Base-by-base conservation (phyloP, 2,113 vertebrate species). In the Myiopsitta monachus region DNA sequence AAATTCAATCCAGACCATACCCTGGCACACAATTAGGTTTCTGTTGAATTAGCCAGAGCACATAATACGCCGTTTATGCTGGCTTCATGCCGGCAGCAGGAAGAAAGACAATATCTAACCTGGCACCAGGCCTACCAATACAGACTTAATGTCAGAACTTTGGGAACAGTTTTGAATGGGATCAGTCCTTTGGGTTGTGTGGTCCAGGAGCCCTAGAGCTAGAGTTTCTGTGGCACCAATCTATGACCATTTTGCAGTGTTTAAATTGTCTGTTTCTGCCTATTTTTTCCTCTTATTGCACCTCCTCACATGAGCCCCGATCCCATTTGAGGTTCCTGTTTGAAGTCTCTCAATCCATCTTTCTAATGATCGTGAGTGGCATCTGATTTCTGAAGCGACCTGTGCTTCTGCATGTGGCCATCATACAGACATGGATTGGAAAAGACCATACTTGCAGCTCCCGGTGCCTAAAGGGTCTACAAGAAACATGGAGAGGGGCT, bases 91-190 rank as follows among this genome's bases (percentile, higher is more conserved):
- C 24, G 2, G 70, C 91, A 92, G 76, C 86, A 93, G 91, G 80
- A 86, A 70, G 80, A 95, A 81, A 94, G 94, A 78, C 88, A 94
- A 74, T 90, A 88, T 96, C 94, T 96, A 88, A 87, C 23, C 86
- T 95, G 95, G 92, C 94, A 59, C 1, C 23, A 78, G 83, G 91
- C 96, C 96, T 76, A 80, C 92, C 88, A 81, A 87, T 14, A 81
- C 94, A 95, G 91, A 41, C 38, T 44, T 41, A 14, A 28, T 55
- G 80, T 57, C 86, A n/a, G 5, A 90, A 88, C 91, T 95, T 57
- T 36, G 17, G 21, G 46, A 92, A 77, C n/a, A 23, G 4, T 84
- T 89, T 70, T 87, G 74, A 79, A 93, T 68, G 85, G 88, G 72
- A 90, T 86, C 88, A 43, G 64, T 27, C 88, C 51, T 54, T 69